Percentiles rank a stretch among this genome's conserved stretches.
phyloP scores from a whole-genome alignment of 2,113 vertebrate species.

The Sturnira hondurensis region DNA sequence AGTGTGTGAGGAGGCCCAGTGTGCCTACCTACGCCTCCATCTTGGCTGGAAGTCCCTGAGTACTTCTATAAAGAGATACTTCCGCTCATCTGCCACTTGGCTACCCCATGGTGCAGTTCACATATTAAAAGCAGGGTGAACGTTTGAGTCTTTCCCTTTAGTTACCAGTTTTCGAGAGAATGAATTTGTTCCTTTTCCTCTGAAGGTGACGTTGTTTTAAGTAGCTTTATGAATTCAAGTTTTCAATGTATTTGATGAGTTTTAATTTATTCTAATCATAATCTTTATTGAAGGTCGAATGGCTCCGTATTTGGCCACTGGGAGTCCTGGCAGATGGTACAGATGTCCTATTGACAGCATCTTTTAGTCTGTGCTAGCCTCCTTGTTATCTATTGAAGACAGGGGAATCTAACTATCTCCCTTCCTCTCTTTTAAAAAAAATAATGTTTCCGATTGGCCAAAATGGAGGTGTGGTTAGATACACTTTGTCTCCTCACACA shows the following conservation, averaged over 20 bases:
- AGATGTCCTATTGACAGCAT: neutral
- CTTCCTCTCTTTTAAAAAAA: neutral
- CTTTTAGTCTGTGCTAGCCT: neutral
- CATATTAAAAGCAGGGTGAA: neutral
- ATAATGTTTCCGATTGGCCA: no score
- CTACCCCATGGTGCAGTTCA: neutral
- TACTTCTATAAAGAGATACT: neutral
- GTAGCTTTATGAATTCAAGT: neutral
- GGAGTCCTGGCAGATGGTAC: neutral
- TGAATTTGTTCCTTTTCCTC: neutral
- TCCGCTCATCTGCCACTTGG: neutral
- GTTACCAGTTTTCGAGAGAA: neutral
- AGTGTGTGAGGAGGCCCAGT: no score
- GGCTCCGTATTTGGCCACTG: neutral
- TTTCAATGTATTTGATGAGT: neutral
- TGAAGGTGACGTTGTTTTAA: neutral
- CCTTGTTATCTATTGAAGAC: neutral
- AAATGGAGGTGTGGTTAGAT: no score
- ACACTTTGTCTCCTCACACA: no score
- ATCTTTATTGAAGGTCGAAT: neutral
- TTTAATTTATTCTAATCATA: constrained; percentile 1
- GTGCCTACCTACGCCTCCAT: no score
- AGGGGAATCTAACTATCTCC: neutral
- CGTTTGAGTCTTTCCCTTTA: neutral
- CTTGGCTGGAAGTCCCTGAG: no score